Base-by-base conservation (phyloP, 1,140 invertebrate genomes). In the Platorchestia sp. region DNA sequence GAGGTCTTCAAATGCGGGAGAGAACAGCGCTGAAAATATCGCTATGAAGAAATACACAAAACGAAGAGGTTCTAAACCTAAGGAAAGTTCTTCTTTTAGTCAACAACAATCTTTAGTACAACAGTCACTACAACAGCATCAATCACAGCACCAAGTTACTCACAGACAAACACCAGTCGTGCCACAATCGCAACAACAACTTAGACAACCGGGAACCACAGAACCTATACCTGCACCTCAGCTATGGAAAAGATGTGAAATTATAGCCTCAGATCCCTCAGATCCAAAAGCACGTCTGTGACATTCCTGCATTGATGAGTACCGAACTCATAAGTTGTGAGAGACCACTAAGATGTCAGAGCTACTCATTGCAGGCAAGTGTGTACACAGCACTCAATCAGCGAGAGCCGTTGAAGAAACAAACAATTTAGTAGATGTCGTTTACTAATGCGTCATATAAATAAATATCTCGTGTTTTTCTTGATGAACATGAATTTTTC, bases 231-330 rank as follows among this genome's bases (percentile, higher is more conserved):
- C 45, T 19, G 47, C 96, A 45, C 97, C 97, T 53, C 97, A 97
- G 43, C 97, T 98, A 1, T 98, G 98, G 97, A 98, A 98, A 97
- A 97, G 98, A 89, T 98, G 98, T 95, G 98, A 98, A 97, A 97
- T 99, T 45, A 99, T 98, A 96, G 98, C 98, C 6, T 98, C 98
- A 97, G 98, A 98, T 95, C 98, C 96, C 47, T 96, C 96, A n/a
- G 97, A 96, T 89, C 96, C 96, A 40, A 96, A 97, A 90, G 96
- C 96, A 42, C 96, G 96, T 87, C 96, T 97, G 42, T 97, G 95
- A 95, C 95, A 75, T 75, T 75, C 59, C 59, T 44, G 36, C 45
- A 42, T 89, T 95, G 45, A n/a, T 41, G 43, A 27, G 75, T 87
- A 75, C n/a, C n/a, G n/a, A n/a, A n/a, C 59, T 75, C 36, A 75